phyloP scores from a whole-genome alignment of 2,888 invertebrate genomes.

The Galerucella nymphaeae region DNA sequence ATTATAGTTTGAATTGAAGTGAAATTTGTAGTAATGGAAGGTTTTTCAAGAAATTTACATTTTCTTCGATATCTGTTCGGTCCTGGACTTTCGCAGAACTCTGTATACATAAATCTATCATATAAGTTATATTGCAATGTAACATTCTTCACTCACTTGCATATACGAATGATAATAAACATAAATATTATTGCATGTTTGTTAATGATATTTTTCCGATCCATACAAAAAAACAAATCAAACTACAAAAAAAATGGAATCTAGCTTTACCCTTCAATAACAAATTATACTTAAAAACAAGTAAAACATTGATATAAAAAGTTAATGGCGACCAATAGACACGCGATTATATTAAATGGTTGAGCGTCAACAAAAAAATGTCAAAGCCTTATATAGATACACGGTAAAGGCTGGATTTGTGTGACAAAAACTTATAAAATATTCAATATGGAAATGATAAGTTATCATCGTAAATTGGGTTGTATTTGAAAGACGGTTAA shows the following conservation, averaged over 20 bases:
- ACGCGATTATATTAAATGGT: conserved; percentile 1
- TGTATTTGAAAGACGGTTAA: neutral
- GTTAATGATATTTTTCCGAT: too few species aligned
- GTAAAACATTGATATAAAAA: neutral
- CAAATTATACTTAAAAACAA: neutral
- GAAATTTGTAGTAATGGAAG: too few species aligned
- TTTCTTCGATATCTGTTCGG: too few species aligned
- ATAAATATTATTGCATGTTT: too few species aligned
- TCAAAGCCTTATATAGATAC: neutral
- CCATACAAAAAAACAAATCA: too few species aligned
- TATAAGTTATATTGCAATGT: too few species aligned
- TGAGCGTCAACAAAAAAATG: neutral
- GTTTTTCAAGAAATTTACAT: too few species aligned
- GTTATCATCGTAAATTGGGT: neutral
- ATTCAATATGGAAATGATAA: neutral
- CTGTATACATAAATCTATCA: too few species aligned
- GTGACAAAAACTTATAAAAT: neutral
- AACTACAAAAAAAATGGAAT: neutral
- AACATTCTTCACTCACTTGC: too few species aligned
- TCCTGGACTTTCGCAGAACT: too few species aligned
- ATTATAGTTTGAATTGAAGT: too few species aligned
- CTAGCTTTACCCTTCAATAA: neutral
- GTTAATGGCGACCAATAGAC: neutral
- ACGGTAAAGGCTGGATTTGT: neutral
- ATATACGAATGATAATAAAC: too few species aligned